Evolutionary conservation across 2,113 vertebrate genomes (phyloP).

Genomic region (Coryphaenoides rupestris): DNA sequence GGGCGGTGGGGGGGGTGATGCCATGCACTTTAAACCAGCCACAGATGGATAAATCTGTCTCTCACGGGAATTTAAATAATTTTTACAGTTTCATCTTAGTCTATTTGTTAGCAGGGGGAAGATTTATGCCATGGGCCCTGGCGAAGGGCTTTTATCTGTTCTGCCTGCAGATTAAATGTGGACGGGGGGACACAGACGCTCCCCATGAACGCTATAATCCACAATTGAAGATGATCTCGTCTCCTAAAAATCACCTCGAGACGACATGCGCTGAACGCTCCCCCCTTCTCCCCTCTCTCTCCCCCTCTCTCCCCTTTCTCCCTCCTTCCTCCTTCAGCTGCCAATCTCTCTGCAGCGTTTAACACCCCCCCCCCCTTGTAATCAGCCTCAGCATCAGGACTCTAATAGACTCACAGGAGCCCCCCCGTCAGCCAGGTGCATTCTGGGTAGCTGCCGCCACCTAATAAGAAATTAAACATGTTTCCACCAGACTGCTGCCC

Average conservation of each 20-base stretch:
- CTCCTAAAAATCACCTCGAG: constrained; percentile 69
- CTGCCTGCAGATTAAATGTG: constrained; percentile 79
- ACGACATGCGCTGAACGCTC: constrained; percentile 69
- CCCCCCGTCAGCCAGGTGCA: constrained; percentile 71
- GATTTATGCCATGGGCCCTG: constrained; percentile 75
- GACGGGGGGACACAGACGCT: constrained; percentile 73
- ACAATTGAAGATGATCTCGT: constrained; percentile 79
- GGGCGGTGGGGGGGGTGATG: constrained; percentile 14
- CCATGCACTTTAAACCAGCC: constrained; percentile 65
- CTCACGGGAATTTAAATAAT: constrained; percentile 80
- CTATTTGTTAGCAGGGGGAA: constrained; percentile 79
- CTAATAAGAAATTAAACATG: constrained; percentile 86
- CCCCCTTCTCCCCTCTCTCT: background rate
- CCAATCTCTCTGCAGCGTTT: constrained; percentile 49
- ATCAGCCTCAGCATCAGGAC: constrained; percentile 49
- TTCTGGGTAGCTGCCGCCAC: constrained; percentile 58
- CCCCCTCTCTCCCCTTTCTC: background rate
- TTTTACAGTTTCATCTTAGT: constrained; percentile 80
- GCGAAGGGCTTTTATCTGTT: constrained; percentile 73
- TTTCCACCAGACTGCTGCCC: constrained; percentile 71
- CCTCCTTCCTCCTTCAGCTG: constrained; percentile 1
- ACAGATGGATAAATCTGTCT: constrained; percentile 79
- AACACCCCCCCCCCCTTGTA: constrained; percentile 44
- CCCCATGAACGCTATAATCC: constrained; percentile 77
- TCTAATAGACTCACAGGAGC: constrained; percentile 59